Percentiles rank a stretch among this genome's conserved stretches.
These are phyloP conservation scores for Scaptomyza hsui DNA, from an alignment of 1,140 invertebrate genomes.

Conservation along the genomic window DNA sequence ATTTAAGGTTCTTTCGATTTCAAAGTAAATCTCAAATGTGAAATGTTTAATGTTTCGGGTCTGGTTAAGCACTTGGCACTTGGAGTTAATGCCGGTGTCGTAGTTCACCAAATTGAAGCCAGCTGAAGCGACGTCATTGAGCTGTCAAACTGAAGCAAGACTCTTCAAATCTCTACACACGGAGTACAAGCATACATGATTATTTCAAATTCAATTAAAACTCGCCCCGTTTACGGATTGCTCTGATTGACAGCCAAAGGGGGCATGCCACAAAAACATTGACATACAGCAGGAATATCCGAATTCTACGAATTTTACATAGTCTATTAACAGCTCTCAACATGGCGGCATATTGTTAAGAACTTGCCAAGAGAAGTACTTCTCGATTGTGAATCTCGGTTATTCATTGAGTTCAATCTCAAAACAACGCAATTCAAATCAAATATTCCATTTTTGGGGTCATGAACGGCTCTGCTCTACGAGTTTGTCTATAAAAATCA, in stretches of 20 bases:
- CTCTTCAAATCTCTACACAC: slow-evolving; percentile 1
- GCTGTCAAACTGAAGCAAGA: slow-evolving; percentile 53
- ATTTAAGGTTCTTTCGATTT: too few species aligned
- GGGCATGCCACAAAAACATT: slow-evolving; percentile 34
- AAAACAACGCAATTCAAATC: slow-evolving; percentile 54
- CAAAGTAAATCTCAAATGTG: not conserved
- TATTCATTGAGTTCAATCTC: slow-evolving; percentile 13
- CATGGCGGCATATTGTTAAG: slow-evolving; percentile 60
- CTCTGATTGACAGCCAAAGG: slow-evolving; percentile 66
- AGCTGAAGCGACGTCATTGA: slow-evolving; percentile 57
- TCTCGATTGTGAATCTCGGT: not conserved
- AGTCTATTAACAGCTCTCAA: slow-evolving; percentile 51
- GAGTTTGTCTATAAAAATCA: slow-evolving; percentile 44
- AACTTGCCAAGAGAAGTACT: not conserved
- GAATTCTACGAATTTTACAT: slow-evolving; percentile 30
- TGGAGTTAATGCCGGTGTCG: not conserved
- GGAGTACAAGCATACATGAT: slow-evolving; percentile 12
- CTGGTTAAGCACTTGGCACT: not conserved
- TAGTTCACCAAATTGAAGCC: slow-evolving; percentile 23
- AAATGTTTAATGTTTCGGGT: slow-evolving; percentile 3
- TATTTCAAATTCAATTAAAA: slow-evolving; percentile 75
- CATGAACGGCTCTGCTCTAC: slow-evolving; percentile 27
- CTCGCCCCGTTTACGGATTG: slow-evolving; percentile 28
- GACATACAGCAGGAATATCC: slow-evolving; percentile 22
- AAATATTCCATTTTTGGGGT: slow-evolving; percentile 44